Percentiles rank a stretch among this genome's conserved stretches.
Evolutionary conservation across 2,113 vertebrate genomes (phyloP).

Genomic region (Oreochromis spilurus): DNA sequence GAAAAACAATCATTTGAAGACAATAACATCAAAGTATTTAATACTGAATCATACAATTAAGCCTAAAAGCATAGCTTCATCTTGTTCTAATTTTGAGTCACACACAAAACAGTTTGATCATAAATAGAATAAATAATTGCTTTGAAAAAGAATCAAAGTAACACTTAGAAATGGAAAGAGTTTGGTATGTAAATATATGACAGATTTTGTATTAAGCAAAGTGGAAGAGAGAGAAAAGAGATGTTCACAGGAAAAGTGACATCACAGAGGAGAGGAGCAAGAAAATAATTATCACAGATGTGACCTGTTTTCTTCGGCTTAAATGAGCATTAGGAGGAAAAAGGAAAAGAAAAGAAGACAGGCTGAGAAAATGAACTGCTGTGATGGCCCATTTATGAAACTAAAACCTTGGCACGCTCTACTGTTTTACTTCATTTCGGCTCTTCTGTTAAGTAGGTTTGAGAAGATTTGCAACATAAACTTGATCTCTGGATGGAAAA

Average conservation of each 20-base stretch:
- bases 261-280: neutral
- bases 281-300: neutral
- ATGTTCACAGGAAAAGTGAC: neutral
- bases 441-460: constrained; percentile 1
- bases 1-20: neutral
- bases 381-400: constrained; percentile 30
- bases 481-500: neutral
- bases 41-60: neutral
- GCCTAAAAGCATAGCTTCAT: neutral
- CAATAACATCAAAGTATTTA: neutral
- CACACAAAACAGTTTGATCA: neutral
- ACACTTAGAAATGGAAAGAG: neutral
- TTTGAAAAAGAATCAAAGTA: neutral
- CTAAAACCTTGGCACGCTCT: constrained; percentile 1
- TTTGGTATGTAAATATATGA: neutral
- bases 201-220: neutral
- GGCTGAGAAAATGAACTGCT: constrained; percentile 1
- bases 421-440: constrained; percentile 9
- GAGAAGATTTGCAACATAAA: constrained; percentile 3
- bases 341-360: neutral
- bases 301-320: constrained; percentile 27
- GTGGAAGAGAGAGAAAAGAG: neutral
- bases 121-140: neutral
- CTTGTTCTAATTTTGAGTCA: neutral
- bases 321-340: neutral